phyloP scores from a whole-genome alignment of 2,113 vertebrate species.

The Thunnus thynnus region DNA sequence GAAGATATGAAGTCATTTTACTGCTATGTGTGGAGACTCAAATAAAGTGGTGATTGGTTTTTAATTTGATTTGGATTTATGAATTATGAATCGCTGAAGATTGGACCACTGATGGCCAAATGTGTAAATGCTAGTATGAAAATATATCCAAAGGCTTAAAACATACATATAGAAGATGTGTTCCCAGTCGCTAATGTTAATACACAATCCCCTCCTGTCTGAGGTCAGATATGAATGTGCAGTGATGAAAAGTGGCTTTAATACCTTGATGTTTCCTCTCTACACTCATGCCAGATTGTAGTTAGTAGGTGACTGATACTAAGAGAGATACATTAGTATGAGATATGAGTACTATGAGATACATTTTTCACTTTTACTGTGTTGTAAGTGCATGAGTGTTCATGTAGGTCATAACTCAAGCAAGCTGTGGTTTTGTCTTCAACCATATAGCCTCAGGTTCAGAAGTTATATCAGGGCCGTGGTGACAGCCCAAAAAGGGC shows the following conservation, averaged over 20 bases:
- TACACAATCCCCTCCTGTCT: slow-evolving; percentile 1
- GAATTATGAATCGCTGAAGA: too few species aligned
- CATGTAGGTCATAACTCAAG: too few species aligned
- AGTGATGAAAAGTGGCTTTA: not conserved
- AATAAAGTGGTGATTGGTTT: slow-evolving; percentile 15
- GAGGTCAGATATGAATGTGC: not conserved
- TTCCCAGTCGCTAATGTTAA: not conserved
- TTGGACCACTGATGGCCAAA: not conserved
- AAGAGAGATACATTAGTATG: not conserved
- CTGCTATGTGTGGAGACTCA: not conserved
- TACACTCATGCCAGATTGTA: not conserved
- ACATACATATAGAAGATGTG: not conserved
- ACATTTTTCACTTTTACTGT: too few species aligned
- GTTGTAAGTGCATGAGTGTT: too few species aligned
- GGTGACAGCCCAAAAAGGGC: not conserved
- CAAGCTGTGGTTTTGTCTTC: too few species aligned
- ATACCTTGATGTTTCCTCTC: not conserved
- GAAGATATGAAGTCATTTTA: not conserved
- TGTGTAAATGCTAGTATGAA: not conserved
- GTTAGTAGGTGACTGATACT: not conserved
- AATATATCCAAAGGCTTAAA: not conserved
- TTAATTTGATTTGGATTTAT: not conserved
- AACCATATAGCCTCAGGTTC: too few species aligned
- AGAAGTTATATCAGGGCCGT: not conserved
- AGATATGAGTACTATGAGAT: not conserved